Evolutionary conservation across 2,113 vertebrate species (phyloP).

Genomic region (Mesoclemmys tuberculata): DNA sequence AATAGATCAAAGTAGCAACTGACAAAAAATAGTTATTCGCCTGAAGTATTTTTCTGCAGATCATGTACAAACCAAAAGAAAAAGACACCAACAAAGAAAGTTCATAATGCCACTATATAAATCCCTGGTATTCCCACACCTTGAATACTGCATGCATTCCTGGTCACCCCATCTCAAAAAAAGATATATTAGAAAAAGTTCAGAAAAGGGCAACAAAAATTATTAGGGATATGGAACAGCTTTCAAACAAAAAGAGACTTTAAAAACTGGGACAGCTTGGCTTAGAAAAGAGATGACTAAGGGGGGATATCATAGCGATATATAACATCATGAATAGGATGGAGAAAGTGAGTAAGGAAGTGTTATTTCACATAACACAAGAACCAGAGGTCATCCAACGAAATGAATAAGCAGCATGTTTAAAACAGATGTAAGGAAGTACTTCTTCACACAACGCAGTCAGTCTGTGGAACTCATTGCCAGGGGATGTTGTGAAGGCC

Average conservation of each 20-base stretch:
- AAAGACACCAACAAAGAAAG: neutral
- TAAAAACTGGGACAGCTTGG: neutral
- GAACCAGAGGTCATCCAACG: neutral
- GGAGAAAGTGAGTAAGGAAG: neutral
- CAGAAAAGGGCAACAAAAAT: neutral
- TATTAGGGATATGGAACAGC: neutral
- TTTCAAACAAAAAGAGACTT: too few species aligned
- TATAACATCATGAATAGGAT: neutral
- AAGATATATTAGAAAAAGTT: neutral
- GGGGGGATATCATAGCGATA: neutral
- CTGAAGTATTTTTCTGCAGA: neutral
- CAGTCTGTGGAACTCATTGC: neutral
- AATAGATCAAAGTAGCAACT: conserved; percentile 22
- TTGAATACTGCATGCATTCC: neutral
- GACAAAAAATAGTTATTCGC: neutral
- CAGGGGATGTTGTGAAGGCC: neutral
- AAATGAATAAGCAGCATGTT: neutral
- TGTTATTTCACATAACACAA: neutral
- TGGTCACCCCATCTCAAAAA: neutral
- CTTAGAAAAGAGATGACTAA: neutral
- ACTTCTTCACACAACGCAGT: neutral
- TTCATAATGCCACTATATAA: neutral
- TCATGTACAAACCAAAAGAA: neutral
- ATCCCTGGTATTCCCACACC: neutral
- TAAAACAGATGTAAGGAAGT: neutral